phyloP scores from a whole-genome alignment of 2,113 vertebrate species.

The Canis aureus region DNA sequence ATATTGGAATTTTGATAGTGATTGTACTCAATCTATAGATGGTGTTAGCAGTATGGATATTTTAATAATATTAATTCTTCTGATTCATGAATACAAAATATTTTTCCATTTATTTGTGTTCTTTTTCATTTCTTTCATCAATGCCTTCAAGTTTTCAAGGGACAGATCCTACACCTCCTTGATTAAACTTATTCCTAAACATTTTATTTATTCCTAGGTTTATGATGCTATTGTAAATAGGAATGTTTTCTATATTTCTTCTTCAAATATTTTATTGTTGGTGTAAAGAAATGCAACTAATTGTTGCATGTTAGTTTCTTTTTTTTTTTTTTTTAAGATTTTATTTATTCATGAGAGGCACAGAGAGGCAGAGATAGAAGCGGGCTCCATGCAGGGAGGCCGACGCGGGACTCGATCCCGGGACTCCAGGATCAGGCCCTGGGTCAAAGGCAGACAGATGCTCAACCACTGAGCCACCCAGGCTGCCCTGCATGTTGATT shows the following conservation, averaged over 20 bases:
- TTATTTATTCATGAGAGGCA: no score
- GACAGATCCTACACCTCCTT: neutral
- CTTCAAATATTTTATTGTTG: neutral
- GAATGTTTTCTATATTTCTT: neutral
- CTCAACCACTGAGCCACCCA: no score
- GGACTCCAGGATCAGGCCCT: no score
- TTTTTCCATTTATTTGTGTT: neutral
- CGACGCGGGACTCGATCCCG: no score
- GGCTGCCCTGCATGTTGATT: neutral
- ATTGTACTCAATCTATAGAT: neutral
- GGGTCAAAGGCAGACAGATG: no score
- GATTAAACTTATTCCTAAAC: neutral
- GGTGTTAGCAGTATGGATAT: neutral
- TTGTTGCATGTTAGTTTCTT: neutral
- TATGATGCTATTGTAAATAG: neutral
- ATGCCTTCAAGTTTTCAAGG: neutral
- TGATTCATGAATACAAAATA: neutral
- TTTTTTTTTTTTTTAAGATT: no score
- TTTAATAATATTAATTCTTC: neutral
- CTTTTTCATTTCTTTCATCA: neutral
- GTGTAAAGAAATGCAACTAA: neutral
- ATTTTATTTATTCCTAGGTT: neutral
- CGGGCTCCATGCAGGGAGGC: no score
- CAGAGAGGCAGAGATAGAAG: no score
- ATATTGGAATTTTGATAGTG: neutral